Evolutionary conservation across 2,113 vertebrate species (phyloP).

Genomic region (Xenopus borealis): DNA sequence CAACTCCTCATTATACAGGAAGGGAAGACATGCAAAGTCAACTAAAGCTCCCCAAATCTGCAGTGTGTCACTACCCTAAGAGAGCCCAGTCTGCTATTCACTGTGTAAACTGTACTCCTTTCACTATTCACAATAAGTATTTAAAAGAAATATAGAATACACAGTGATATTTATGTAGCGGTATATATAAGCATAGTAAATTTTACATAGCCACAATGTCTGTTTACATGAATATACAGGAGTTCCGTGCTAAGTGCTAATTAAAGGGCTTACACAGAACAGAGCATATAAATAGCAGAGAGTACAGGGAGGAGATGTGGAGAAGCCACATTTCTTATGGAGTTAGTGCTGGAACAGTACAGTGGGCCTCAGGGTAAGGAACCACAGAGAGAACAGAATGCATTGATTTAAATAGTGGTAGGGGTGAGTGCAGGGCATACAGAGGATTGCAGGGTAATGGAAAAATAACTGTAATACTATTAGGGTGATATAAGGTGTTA

Average conservation of each 20-base stretch:
- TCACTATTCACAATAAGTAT: too few relatives aligned
- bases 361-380: neutral
- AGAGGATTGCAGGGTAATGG: neutral
- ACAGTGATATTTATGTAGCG: too few relatives aligned
- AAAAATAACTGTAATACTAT: too few relatives aligned
- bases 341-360: neutral
- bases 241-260: conserved; percentile 27
- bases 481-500: neutral
- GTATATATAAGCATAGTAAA: too few relatives aligned
- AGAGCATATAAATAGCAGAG: conserved; percentile 9
- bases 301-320: neutral
- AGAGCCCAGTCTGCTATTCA: too few relatives aligned
- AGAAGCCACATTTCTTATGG: neutral
- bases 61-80: too few relatives aligned
- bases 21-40: too few relatives aligned
- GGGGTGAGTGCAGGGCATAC: neutral
- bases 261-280: conserved; percentile 26
- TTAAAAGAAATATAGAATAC: too few relatives aligned
- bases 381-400: neutral
- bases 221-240: conserved; percentile 30
- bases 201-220: neutral
- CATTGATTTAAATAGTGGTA: too few relatives aligned
- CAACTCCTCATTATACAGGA: too few relatives aligned
- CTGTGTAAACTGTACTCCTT: too few relatives aligned
- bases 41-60: too few relatives aligned